These are phyloP conservation scores for Limenitis camilla DNA, from an alignment of 2,888 invertebrate genomes.

Conservation along the genomic window DNA sequence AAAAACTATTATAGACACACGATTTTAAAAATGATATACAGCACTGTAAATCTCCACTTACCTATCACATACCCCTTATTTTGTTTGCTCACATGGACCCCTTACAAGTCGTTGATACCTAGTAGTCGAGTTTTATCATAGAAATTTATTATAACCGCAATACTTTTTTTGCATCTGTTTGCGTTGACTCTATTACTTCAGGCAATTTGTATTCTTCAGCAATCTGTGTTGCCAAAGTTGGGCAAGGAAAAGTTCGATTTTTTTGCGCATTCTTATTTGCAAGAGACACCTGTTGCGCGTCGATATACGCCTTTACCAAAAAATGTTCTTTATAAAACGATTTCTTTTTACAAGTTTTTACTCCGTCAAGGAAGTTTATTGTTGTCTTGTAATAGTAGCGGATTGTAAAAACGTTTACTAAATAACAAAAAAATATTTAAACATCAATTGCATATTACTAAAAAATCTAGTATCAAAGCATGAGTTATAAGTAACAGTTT, in stretches of 20 bases:
- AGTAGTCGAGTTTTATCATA: no score
- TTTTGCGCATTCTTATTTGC: background rate
- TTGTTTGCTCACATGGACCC: no score
- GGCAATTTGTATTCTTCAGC: no score
- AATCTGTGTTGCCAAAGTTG: no score
- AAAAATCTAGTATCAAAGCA: background rate
- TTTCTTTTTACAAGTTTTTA: slow-evolving; percentile 7
- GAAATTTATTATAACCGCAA: no score
- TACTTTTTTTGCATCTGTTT: no score
- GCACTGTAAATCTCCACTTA: no score
- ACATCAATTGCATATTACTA: slow-evolving; percentile 5
- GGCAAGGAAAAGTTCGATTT: background rate
- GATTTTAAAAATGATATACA: no score
- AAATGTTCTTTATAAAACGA: slow-evolving; percentile 6
- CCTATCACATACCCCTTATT: no score
- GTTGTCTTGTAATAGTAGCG: slow-evolving; percentile 1
- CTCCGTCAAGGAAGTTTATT: slow-evolving; percentile 7
- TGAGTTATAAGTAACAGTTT: background rate
- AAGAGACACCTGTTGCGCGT: background rate
- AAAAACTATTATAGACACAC: no score
- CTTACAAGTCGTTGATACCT: no score
- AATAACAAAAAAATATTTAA: slow-evolving; percentile 7
- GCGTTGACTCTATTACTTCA: no score
- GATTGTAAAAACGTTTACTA: slow-evolving; percentile 3
- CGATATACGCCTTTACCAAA: background rate